Evolutionary conservation across 2,888 invertebrate genomes (phyloP), one percentile per base, ranked within the genome.

Genomic region (Brenthis ino): DNA sequence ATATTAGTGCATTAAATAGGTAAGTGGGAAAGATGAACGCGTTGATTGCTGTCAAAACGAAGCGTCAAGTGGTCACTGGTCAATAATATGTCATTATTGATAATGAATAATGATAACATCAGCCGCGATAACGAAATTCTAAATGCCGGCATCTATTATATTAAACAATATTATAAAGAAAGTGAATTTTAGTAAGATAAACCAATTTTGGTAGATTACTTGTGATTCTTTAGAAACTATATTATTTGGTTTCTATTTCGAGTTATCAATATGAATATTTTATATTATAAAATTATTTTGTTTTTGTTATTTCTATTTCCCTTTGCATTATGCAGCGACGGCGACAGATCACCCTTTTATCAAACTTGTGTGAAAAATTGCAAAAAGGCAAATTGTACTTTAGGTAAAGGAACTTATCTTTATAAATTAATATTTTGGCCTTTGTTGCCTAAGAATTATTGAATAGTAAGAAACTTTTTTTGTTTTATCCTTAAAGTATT

Each of bases 271-370:
- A 71, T 69, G 67, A 50, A 20, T 43, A 28, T 54, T 64, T 37
- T 43, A 13, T 37, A 64, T 50, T 24, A 65, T 66, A 60, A 53
- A 12, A 20, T 61, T 33, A 50, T 56, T 54, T 57, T 64, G 53
- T 60, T 70, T 65, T 63, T 68, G 66, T 58, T 75, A 50, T 65
- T 76, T 56, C 24, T 65, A 63, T 11, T 71, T 50, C 69, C 72
- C 6, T 69, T 66, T 20, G 76, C 80, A 60, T 73, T 70, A 11
- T 78, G 85, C 12, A 93, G 92, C 69, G 77, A 81, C 2, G 95
- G 95, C 48, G 95, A 95, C 74, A 89, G 88, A 55, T 94, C 95
- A 2, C 88, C 86, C 24, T 88, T 89, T 83, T 94, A 94, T 78
- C 90, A 88, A 76, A 93, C 88, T 67, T 95, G 95, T 80, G 79